Evolutionary conservation across 2,888 invertebrate genomes (phyloP).

Genomic region (Drosophila paracracens): DNA sequence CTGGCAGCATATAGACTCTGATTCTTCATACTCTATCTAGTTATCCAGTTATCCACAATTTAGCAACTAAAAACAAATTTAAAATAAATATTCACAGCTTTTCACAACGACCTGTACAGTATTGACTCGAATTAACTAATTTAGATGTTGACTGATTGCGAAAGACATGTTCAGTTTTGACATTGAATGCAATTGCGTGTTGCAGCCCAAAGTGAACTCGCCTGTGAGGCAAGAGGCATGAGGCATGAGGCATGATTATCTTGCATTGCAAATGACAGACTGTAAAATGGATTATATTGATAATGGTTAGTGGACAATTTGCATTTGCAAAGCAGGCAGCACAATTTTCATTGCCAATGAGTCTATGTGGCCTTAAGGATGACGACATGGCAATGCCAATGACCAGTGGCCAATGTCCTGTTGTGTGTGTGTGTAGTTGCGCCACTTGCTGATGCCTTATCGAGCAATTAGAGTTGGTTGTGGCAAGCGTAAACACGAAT

Average conservation of each 20-base stretch:
- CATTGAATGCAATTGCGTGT: slow-evolving; percentile 37
- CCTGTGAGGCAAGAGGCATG: not conserved
- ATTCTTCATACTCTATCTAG: not conserved
- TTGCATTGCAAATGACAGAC: not conserved
- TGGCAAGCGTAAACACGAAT: slow-evolving; percentile 3
- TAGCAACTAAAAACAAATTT: not conserved
- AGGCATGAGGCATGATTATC: no score
- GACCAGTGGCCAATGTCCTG: slow-evolving; percentile 52
- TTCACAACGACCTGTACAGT: not conserved
- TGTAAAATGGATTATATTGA: slow-evolving; percentile 1
- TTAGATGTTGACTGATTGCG: slow-evolving; percentile 23
- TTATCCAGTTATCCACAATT: not conserved
- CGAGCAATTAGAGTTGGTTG: slow-evolving; percentile 63
- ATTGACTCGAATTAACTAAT: slow-evolving; percentile 13
- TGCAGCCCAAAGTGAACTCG: slow-evolving; percentile 1
- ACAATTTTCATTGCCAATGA: slow-evolving; percentile 20
- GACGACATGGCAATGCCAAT: slow-evolving; percentile 55
- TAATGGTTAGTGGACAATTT: slow-evolving; percentile 10
- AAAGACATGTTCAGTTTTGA: slow-evolving; percentile 31
- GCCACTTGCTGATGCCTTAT: slow-evolving; percentile 60
- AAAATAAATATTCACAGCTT: not conserved
- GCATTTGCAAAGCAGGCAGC: slow-evolving; percentile 26
- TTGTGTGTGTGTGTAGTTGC: not conserved
- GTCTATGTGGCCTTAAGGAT: slow-evolving; percentile 24
- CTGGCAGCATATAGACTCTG: not conserved